Evolutionary conservation across 2,113 vertebrate genomes (phyloP).

Genomic region (Odocoileus virginianus): DNA sequence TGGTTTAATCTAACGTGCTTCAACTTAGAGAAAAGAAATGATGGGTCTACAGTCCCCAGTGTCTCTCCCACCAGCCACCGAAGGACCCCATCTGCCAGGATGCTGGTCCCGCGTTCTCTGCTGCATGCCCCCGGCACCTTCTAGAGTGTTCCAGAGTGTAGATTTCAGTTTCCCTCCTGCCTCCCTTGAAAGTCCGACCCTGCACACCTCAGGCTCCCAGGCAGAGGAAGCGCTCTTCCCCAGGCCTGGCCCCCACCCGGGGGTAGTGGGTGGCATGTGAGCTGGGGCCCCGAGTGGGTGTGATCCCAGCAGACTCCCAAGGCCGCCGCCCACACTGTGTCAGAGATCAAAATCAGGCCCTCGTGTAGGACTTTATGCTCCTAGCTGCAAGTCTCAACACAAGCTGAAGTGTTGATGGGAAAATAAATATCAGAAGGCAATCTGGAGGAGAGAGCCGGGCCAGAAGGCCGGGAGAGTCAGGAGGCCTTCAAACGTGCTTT

Average conservation of each 20-base stretch:
- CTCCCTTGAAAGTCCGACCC: not conserved
- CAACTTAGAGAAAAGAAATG: not conserved
- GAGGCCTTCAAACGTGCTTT: accelerated
- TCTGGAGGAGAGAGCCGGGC: not conserved
- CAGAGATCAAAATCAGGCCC: constrained; percentile 20
- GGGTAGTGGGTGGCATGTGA: not conserved
- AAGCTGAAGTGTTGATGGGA: not conserved
- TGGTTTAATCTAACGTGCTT: not conserved
- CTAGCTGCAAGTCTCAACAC: constrained; percentile 33
- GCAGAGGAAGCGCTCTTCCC: not conserved
- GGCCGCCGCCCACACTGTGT: not conserved
- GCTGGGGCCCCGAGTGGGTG: not conserved
- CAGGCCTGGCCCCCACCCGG: not conserved
- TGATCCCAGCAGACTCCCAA: not conserved
- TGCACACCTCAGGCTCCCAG: not conserved
- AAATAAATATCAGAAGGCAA: not conserved
- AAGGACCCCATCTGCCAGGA: not conserved
- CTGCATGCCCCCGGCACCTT: accelerated
- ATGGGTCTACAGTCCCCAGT: not conserved
- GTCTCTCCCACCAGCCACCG: not conserved
- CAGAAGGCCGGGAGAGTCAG: accelerated
- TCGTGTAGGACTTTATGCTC: accelerated
- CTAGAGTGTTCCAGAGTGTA: accelerated
- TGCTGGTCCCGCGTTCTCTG: accelerated
- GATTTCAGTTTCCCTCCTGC: not conserved